Evolutionary conservation across 2,797 vertebrate genomes (phyloP).

Genomic region (Vultur gryphus): DNA sequence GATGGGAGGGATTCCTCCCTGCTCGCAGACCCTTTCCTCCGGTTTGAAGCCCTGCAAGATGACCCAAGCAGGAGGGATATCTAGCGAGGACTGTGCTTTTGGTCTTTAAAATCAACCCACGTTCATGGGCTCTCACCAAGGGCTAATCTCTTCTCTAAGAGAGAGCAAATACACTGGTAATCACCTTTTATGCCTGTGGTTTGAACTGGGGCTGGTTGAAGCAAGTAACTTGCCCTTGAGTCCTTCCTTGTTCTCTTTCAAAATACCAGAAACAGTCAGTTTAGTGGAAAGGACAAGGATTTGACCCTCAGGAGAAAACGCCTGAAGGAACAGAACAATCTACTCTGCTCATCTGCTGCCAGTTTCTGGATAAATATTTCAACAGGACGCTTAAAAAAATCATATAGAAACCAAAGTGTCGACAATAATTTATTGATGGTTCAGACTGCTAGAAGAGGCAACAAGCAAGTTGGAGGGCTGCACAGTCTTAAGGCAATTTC

Average conservation of each 20-base stretch:
- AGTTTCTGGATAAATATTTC: conserved; percentile 25
- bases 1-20: background rate
- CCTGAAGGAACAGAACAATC: background rate
- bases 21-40: background rate
- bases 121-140: background rate
- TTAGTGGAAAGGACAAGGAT: background rate
- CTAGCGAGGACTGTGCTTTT: background rate
- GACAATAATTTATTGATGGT: conserved; percentile 37
- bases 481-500: background rate
- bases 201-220: background rate
- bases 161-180: background rate
- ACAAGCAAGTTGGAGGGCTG: background rate
- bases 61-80: background rate
- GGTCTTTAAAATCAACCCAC: background rate
- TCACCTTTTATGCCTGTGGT: background rate
- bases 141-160: background rate
- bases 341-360: background rate
- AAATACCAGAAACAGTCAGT: background rate
- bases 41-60: background rate
- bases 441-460: background rate
- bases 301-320: background rate
- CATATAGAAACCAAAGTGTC: background rate
- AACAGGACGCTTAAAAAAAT: background rate
- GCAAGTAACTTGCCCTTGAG: background rate
- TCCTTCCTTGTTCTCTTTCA: background rate